Evolutionary conservation across 1,140 invertebrate species (phyloP).

Genomic region (Panagrolaimus sp.): DNA sequence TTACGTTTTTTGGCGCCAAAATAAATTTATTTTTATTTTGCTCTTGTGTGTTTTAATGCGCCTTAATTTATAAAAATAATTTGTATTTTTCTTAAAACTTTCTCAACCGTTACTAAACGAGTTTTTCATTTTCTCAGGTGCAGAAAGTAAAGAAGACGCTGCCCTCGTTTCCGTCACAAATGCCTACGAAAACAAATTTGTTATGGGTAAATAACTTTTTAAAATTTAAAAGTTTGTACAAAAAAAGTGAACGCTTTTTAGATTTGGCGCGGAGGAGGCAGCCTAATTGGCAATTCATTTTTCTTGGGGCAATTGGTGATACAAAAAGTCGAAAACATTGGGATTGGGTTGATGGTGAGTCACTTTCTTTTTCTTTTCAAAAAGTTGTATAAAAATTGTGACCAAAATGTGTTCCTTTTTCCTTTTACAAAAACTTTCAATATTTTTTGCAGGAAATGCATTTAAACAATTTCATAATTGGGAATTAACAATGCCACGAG

Average conservation of each 20-base stretch:
- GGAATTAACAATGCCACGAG: slow-evolving; percentile 32
- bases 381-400: background rate
- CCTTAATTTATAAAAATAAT: background rate
- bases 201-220: slow-evolving; percentile 26
- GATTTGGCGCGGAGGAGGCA: slow-evolving; percentile 34
- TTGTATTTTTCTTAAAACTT: background rate
- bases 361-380: slow-evolving; percentile 7
- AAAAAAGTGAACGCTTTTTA: slow-evolving; percentile 13
- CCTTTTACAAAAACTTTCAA: no score
- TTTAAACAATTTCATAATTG: slow-evolving; percentile 26
- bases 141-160: slow-evolving; percentile 34
- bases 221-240: slow-evolving; percentile 9
- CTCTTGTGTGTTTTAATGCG: background rate
- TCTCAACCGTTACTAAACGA: no score
- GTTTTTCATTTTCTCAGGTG: no score
- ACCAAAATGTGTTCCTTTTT: background rate
- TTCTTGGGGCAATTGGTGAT: slow-evolving; percentile 40
- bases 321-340: slow-evolving; percentile 35
- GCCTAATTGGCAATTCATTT: slow-evolving; percentile 31
- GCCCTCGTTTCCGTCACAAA: slow-evolving; percentile 33
- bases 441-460: background rate
- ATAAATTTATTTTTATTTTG: background rate
- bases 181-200: slow-evolving; percentile 37
- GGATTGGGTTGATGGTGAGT: slow-evolving; percentile 47
- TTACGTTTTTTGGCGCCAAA: background rate